phyloP scores from a whole-genome alignment of 2,113 vertebrate species.

The Lagenorhynchus albirostris region DNA sequence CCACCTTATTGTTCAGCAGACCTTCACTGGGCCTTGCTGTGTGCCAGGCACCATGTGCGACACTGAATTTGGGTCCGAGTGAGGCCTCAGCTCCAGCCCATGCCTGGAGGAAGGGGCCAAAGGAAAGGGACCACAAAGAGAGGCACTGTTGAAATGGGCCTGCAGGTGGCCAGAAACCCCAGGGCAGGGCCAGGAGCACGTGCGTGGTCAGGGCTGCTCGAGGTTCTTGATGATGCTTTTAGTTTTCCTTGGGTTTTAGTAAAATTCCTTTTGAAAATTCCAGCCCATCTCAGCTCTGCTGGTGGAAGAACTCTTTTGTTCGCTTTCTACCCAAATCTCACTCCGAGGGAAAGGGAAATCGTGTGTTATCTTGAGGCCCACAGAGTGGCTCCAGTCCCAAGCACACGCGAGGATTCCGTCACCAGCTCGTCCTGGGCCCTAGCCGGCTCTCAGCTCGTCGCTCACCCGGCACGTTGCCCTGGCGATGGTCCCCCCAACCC shows the following conservation, averaged over 20 bases:
- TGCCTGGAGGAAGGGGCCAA: neutral
- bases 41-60: neutral
- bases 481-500: rapidly evolving
- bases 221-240: neutral
- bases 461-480: rapidly evolving
- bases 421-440: rapidly evolving
- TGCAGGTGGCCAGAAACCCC: rapidly evolving
- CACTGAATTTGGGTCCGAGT: neutral
- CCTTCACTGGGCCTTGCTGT: neutral
- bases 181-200: rapidly evolving
- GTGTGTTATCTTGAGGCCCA: rapidly evolving
- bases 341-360: neutral
- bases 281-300: neutral
- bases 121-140: neutral
- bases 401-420: rapidly evolving
- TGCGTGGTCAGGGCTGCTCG: neutral
- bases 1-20: neutral
- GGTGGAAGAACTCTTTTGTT: neutral
- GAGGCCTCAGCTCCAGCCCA: neutral
- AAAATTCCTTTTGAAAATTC: neutral
- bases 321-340: neutral
- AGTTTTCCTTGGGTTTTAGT: neutral
- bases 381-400: rapidly evolving
- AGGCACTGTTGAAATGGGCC: too few relatives aligned
- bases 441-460: rapidly evolving